These are phyloP conservation scores for Penaeus chinensis DNA, from an alignment of 1,140 invertebrate species.

Conservation along the genomic window DNA sequence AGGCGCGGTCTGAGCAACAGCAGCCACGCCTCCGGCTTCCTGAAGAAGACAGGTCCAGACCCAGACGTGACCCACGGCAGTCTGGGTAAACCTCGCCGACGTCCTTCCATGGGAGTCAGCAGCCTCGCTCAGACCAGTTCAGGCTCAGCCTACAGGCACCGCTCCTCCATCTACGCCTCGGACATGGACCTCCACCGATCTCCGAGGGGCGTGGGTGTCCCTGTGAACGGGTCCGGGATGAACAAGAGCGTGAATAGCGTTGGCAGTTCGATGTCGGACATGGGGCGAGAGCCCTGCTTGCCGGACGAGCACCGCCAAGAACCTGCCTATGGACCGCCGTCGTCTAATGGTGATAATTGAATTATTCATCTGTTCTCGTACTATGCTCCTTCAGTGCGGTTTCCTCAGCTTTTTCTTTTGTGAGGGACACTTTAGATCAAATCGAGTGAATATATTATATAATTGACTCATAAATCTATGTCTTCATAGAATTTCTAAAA, in stretches of 20 bases:
- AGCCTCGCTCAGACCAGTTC: not conserved
- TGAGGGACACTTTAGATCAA: too few relatives aligned
- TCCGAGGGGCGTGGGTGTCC: not conserved
- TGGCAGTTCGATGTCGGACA: not conserved
- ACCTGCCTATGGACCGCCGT: not conserved
- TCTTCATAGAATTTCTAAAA: too few relatives aligned
- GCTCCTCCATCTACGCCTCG: constrained; percentile 45
- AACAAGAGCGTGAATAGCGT: not conserved
- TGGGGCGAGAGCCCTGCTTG: too few relatives aligned
- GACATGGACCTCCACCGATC: constrained; percentile 44
- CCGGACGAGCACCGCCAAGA: not conserved
- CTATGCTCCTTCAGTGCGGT: too few relatives aligned
- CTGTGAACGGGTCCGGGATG: not conserved
- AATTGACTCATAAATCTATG: too few relatives aligned
- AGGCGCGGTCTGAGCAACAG: constrained; percentile 4
- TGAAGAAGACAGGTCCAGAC: not conserved
- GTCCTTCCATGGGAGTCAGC: constrained; percentile 31
- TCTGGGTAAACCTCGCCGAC: constrained; percentile 37
- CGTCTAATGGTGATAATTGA: too few relatives aligned
- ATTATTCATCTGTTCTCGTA: too few relatives aligned
- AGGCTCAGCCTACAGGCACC: constrained; percentile 26
- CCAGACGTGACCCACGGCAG: constrained; percentile 38
- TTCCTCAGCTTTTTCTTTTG: too few relatives aligned
- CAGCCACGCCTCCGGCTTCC: not conserved
- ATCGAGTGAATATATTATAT: too few relatives aligned